Evolutionary conservation across 2,113 vertebrate genomes (phyloP).

Genomic region (Oophaga pumilio): DNA sequence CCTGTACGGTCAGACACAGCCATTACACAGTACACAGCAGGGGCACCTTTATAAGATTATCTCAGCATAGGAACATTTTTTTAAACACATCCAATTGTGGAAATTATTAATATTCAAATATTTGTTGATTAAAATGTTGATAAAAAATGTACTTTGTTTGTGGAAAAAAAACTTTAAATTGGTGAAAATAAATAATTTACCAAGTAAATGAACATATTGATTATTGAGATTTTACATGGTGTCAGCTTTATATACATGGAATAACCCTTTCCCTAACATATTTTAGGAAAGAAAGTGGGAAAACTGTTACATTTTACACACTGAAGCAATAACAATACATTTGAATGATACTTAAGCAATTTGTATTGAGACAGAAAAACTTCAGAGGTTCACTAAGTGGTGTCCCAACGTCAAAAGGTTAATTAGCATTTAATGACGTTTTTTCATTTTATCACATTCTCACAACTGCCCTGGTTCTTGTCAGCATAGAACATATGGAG

Average conservation of each 20-base stretch:
- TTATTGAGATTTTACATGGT: not conserved
- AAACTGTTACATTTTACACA: not conserved
- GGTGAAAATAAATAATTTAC: not conserved
- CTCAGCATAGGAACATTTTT: too few species aligned
- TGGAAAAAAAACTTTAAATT: not conserved
- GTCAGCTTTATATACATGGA: not conserved
- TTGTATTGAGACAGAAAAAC: conserved; percentile 26
- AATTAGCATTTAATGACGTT: conserved; percentile 48
- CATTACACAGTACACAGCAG: too few species aligned
- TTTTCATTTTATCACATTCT: conserved; percentile 47
- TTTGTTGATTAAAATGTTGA: too few species aligned
- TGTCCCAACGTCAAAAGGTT: conserved; percentile 45
- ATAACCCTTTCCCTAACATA: not conserved
- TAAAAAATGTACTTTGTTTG: too few species aligned
- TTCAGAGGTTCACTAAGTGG: conserved; percentile 48
- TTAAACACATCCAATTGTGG: too few species aligned
- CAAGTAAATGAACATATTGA: not conserved
- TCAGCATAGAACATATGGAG: conserved; percentile 33
- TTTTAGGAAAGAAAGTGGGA: not conserved
- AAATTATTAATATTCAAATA: too few species aligned
- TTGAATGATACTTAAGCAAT: conserved; percentile 28
- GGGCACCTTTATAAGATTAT: too few species aligned
- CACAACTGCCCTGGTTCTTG: conserved; percentile 43
- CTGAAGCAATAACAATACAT: conserved; percentile 13
- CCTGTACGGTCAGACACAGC: too few species aligned